Evolutionary conservation across 2,888 invertebrate genomes (phyloP).

Genomic region (Drosophila tripunctata): DNA sequence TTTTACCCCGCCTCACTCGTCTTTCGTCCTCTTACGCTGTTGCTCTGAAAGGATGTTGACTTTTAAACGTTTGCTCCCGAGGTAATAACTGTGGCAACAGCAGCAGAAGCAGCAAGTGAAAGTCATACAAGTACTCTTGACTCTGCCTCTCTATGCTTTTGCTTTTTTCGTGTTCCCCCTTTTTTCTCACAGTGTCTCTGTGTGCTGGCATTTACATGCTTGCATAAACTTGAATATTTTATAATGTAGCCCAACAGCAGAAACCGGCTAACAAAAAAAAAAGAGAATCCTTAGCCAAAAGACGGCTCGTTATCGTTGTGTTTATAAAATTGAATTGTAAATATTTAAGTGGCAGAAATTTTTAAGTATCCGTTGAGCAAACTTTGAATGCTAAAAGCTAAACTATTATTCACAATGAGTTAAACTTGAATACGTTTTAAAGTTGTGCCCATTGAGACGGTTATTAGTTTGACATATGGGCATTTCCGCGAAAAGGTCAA

Average conservation of each 20-base stretch:
- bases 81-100: constrained; percentile 5
- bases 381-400: constrained; percentile 11
- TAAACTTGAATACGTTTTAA: background rate
- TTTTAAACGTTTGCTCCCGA: constrained; percentile 70
- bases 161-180: background rate
- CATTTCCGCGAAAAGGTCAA: too few species aligned
- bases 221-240: constrained; percentile 77
- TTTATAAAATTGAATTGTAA: constrained; percentile 69
- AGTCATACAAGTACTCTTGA: constrained; percentile 57
- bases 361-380: constrained; percentile 20
- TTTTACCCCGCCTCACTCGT: background rate
- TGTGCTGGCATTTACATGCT: constrained; percentile 73
- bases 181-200: background rate
- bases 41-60: constrained; percentile 30
- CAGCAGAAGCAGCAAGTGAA: constrained; percentile 43
- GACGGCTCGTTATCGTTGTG: constrained; percentile 63
- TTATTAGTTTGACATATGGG: too few species aligned
- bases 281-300: constrained; percentile 43
- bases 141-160: background rate
- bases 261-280: constrained; percentile 20
- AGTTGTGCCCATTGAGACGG: too few species aligned
- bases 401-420: background rate
- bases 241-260: constrained; percentile 40
- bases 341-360: constrained; percentile 60
- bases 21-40: background rate